phyloP scores from a whole-genome alignment of 1,140 invertebrate species.

The Tetranychus cinnabarinus region DNA sequence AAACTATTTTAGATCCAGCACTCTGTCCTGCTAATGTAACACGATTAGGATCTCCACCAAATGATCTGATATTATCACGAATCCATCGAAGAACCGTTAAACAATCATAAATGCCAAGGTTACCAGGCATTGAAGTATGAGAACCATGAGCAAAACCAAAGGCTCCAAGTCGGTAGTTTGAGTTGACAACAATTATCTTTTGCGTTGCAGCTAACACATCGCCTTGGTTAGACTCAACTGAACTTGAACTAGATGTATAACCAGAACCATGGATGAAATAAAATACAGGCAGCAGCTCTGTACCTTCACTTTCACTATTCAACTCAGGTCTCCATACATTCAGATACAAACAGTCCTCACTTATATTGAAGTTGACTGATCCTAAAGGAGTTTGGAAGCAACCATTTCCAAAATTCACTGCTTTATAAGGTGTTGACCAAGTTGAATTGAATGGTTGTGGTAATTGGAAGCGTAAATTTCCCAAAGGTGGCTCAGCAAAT shows the following conservation, averaged over 20 bases:
- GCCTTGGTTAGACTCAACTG: constrained; percentile 25
- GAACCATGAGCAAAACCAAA: constrained; percentile 4
- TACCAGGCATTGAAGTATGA: constrained; percentile 21
- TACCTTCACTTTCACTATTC: constrained; percentile 19
- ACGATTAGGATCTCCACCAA: too few relatives aligned
- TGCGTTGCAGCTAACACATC: constrained; percentile 53
- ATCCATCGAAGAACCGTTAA: too few relatives aligned
- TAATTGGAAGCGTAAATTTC: constrained; percentile 51
- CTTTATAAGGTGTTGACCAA: too few relatives aligned
- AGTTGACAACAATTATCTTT: constrained; percentile 27
- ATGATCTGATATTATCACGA: too few relatives aligned
- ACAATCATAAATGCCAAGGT: constrained; percentile 38
- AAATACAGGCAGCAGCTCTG: constrained; percentile 41
- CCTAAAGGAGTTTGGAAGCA: too few relatives aligned
- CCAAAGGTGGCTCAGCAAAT: constrained; percentile 49
- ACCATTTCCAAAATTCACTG: too few relatives aligned
- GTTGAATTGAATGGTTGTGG: constrained; percentile 33
- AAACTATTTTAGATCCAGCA: too few relatives aligned
- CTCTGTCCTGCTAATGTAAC: too few relatives aligned
- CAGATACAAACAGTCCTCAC: constrained; percentile 89
- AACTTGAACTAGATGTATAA: constrained; percentile 62
- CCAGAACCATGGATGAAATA: constrained; percentile 92
- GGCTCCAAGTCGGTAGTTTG: constrained; percentile 24
- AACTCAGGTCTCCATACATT: constrained; percentile 49
- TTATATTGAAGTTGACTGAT: constrained; percentile 21